phyloP scores from a whole-genome alignment of 2,797 vertebrate species.

The Sebastes steindachneri region DNA sequence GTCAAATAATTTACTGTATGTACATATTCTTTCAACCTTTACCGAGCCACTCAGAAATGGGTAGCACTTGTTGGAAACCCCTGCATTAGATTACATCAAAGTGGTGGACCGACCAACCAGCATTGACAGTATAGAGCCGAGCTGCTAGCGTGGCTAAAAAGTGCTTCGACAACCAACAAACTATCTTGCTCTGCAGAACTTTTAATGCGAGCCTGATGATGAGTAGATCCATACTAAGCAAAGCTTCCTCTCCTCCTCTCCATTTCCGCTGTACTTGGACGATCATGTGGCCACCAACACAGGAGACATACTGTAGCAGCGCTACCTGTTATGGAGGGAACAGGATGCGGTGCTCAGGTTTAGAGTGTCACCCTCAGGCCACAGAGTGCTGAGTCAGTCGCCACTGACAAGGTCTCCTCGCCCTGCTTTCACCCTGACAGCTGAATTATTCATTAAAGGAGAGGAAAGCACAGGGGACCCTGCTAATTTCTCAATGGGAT shows the following conservation, averaged over 20 bases:
- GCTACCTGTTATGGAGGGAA: slow-evolving; percentile 39
- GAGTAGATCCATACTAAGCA: not conserved
- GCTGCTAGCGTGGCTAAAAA: not conserved
- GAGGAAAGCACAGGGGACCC: slow-evolving; percentile 70
- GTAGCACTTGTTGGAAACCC: too few relatives aligned
- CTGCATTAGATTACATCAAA: not conserved
- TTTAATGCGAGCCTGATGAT: not conserved
- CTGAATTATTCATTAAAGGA: slow-evolving; percentile 81
- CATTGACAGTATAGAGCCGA: not conserved
- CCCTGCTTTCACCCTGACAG: slow-evolving; percentile 74
- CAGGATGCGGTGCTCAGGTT: slow-evolving; percentile 64
- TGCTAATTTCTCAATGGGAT: slow-evolving; percentile 83
- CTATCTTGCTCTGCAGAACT: not conserved
- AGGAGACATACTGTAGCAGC: slow-evolving; percentile 28
- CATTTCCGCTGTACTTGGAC: slow-evolving; percentile 11
- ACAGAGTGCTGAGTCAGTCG: slow-evolving; percentile 78
- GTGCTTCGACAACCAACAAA: not conserved
- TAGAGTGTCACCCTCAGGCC: slow-evolving; percentile 75
- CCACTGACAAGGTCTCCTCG: slow-evolving; percentile 76
- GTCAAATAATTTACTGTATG: too few relatives aligned
- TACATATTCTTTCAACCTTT: too few relatives aligned
- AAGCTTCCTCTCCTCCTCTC: not conserved
- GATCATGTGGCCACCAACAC: slow-evolving; percentile 16
- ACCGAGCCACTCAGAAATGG: too few relatives aligned
- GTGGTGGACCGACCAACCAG: not conserved